phyloP scores from a whole-genome alignment of 1,140 invertebrate genomes.

The Zaprionus camerounensis region DNA sequence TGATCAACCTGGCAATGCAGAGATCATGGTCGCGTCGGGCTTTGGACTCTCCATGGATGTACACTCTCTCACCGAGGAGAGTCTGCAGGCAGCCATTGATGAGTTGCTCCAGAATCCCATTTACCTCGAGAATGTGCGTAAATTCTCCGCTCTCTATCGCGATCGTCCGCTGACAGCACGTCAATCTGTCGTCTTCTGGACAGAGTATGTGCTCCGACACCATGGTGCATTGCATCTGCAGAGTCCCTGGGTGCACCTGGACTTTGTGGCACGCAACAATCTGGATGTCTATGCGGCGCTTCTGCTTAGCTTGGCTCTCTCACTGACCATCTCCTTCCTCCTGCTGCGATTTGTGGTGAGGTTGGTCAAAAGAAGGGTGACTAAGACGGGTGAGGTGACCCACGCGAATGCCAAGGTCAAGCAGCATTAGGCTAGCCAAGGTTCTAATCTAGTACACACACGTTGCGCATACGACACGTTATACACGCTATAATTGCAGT shows the following conservation, averaged over 20 bases:
- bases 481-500: slow-evolving; percentile 3
- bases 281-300: slow-evolving; percentile 67
- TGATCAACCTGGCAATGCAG: slow-evolving; percentile 59
- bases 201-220: slow-evolving; percentile 85
- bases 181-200: slow-evolving; percentile 84
- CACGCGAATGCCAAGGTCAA: slow-evolving; percentile 30
- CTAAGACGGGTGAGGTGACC: not conserved
- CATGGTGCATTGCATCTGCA: slow-evolving; percentile 84
- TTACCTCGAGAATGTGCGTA: slow-evolving; percentile 36
- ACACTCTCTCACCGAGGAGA: slow-evolving; percentile 11
- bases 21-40: slow-evolving; percentile 17
- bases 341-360: slow-evolving; percentile 12
- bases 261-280: slow-evolving; percentile 61
- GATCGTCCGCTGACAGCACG: slow-evolving; percentile 78
- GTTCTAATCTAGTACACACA: not conserved
- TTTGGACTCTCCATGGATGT: slow-evolving; percentile 64
- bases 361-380: not conserved
- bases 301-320: slow-evolving; percentile 18
- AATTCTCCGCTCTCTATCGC: slow-evolving; percentile 64
- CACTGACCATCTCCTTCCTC: slow-evolving; percentile 9
- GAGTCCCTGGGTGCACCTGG: slow-evolving; percentile 63
- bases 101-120: slow-evolving; percentile 50
- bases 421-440: slow-evolving; percentile 3
- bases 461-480: slow-evolving; percentile 25
- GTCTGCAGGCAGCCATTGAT: slow-evolving; percentile 31